These are phyloP conservation scores for Heteropelma amictum DNA, from an alignment of 2,888 invertebrate genomes.

Conservation along the genomic window DNA sequence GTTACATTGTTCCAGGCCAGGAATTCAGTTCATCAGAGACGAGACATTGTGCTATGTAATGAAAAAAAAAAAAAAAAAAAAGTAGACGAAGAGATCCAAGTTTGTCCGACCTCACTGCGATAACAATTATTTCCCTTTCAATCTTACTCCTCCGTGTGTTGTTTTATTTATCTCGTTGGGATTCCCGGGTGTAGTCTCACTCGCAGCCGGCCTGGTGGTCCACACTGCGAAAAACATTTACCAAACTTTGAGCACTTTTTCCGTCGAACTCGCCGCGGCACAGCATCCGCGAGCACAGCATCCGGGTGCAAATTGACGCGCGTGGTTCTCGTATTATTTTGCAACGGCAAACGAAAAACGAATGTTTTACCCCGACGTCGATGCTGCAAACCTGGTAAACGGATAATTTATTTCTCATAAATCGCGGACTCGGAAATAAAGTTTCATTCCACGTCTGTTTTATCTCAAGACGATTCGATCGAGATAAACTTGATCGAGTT, in stretches of 20 bases:
- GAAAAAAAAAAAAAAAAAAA: no score
- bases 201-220: constrained; percentile 18
- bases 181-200: constrained; percentile 32
- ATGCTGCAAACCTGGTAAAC: constrained; percentile 20
- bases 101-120: constrained; percentile 26
- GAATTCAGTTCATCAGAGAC: constrained; percentile 27
- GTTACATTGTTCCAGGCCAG: constrained; percentile 41
- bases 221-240: constrained; percentile 32
- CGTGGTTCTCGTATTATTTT: constrained; percentile 1
- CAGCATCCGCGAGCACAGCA: constrained; percentile 24
- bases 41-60: constrained; percentile 16
- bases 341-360: constrained; percentile 10
- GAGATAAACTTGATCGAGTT: no score
- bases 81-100: constrained; percentile 31
- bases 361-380: constrained; percentile 16
- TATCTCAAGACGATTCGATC: no score
- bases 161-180: background rate
- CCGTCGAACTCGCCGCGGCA: constrained; percentile 13
- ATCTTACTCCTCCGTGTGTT: background rate
- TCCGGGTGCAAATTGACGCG: constrained; percentile 28
- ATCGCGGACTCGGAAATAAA: no score
- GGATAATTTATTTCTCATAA: no score
- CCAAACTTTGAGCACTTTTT: constrained; percentile 48
- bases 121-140: constrained; percentile 23
- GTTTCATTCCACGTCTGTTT: no score